These are phyloP conservation scores for Tetrao urogallus DNA, from an alignment of 2,113 vertebrate species.

Conservation along the genomic window DNA sequence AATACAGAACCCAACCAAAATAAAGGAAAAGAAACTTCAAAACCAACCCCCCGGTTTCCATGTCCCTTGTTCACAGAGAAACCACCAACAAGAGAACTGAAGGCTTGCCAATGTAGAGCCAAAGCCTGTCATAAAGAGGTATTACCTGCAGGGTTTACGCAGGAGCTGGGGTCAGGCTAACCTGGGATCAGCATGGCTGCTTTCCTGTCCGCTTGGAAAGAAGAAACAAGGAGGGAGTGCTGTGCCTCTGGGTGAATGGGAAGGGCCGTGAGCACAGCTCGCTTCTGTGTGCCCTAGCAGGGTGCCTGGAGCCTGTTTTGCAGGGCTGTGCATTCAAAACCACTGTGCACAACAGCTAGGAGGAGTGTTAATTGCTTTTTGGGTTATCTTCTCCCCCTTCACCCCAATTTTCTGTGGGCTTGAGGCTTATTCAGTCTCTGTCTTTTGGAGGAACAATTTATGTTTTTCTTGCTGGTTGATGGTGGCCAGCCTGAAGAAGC, in stretches of 20 bases:
- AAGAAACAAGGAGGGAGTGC: background rate
- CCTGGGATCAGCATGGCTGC: fast-evolving
- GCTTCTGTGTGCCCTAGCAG: background rate
- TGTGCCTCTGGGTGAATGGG: fast-evolving
- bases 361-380: background rate
- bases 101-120: background rate
- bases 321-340: background rate
- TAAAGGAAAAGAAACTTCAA: background rate
- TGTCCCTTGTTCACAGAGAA: background rate
- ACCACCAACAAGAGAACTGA: background rate
- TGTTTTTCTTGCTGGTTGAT: background rate
- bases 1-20: background rate
- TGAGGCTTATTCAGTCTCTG: background rate
- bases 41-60: fast-evolving
- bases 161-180: background rate
- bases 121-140: background rate
- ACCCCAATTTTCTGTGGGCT: background rate
- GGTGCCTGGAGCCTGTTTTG: background rate
- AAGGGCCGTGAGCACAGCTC: background rate
- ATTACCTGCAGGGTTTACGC: background rate
- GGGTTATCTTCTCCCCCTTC: background rate
- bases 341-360: background rate
- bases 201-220: background rate
- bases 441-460: background rate
- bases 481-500: background rate